Percentiles rank a stretch among this genome's conserved stretches.
Conservation (phyloP, 2,113 vertebrate species). For the Thunnus thynnus region DNA sequence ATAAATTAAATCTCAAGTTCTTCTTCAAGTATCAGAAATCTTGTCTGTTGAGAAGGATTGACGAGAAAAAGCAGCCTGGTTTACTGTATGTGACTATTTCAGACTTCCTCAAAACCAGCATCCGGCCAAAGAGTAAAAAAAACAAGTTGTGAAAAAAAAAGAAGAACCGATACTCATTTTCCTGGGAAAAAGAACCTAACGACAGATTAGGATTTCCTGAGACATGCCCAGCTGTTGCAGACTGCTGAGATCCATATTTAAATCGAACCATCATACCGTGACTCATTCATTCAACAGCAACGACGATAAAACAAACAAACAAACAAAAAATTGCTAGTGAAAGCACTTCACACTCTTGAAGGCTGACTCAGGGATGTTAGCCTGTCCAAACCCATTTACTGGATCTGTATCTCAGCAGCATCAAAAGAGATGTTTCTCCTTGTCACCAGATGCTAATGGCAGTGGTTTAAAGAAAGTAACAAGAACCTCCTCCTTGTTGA, state of each 20-base stretch:
- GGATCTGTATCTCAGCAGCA: conserved; percentile 10
- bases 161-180: conserved; percentile 20
- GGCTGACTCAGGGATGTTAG: conserved; percentile 20
- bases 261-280: conserved; percentile 3
- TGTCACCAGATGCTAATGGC: not conserved
- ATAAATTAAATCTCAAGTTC: not conserved
- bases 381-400: conserved; percentile 5
- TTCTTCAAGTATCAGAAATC: not conserved
- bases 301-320: not conserved
- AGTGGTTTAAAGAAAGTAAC: not conserved
- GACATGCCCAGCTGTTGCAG: conserved; percentile 17
- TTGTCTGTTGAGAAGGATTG: not conserved
- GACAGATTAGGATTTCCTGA: conserved; percentile 51
- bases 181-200: conserved; percentile 16
- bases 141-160: not conserved
- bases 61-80: conserved; percentile 4
- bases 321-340: not conserved
- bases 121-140: not conserved
- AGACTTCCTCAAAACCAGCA: conserved; percentile 55
- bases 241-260: conserved; percentile 26
- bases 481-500: not conserved
- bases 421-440: not conserved
- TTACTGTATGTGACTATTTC: not conserved
- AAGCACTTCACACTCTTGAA: conserved; percentile 19
- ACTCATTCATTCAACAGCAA: conserved; percentile 46